phyloP scores from a whole-genome alignment of 1,140 invertebrate species.

The Pogonomyrmex barbatus region DNA sequence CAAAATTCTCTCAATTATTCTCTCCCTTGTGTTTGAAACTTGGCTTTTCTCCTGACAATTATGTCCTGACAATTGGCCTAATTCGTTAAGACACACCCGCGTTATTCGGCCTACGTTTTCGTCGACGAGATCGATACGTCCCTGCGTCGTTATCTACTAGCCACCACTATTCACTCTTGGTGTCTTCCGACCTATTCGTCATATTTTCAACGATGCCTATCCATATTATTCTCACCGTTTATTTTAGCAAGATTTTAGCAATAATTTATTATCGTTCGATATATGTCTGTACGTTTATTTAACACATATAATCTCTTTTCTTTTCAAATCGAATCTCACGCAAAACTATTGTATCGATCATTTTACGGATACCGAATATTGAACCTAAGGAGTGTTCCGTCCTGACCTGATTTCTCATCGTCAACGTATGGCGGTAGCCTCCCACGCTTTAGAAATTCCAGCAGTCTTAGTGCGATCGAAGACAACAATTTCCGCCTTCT shows the following conservation, averaged over 20 bases:
- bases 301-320: neutral
- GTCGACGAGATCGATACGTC: slow-evolving; percentile 72
- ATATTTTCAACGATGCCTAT: slow-evolving; percentile 13
- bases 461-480: slow-evolving; percentile 4
- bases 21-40: neutral
- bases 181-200: slow-evolving; percentile 33
- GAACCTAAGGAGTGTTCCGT: slow-evolving; percentile 73
- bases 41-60: neutral
- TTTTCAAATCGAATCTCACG: neutral
- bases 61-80: slow-evolving; percentile 41
- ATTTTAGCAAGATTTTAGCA: neutral
- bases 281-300: neutral
- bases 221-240: neutral
- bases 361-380: slow-evolving; percentile 62
- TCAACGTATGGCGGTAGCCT: slow-evolving; percentile 16
- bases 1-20: neutral
- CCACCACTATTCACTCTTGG: slow-evolving; percentile 19
- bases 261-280: neutral
- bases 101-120: slow-evolving; percentile 47
- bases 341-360: slow-evolving; percentile 60
- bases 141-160: slow-evolving; percentile 48
- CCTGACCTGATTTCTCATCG: slow-evolving; percentile 70
- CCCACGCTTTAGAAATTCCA: slow-evolving; percentile 60
- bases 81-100: slow-evolving; percentile 72
- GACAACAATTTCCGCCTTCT: neutral